These are phyloP conservation scores for Ceriagrion tenellum DNA, from an alignment of 2,888 invertebrate genomes.

Conservation along the genomic window DNA sequence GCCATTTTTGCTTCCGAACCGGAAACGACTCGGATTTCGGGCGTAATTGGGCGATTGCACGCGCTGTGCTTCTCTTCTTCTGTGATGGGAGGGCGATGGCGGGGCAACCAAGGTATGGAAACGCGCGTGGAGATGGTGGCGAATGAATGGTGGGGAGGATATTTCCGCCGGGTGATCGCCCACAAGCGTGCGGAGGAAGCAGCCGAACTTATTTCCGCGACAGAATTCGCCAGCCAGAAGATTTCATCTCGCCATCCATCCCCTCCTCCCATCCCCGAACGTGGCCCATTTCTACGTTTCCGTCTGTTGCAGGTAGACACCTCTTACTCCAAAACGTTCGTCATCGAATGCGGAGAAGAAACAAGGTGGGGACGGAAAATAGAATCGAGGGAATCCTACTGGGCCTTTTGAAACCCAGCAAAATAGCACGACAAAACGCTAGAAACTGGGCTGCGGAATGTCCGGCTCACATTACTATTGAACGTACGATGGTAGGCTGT, in stretches of 20 bases:
- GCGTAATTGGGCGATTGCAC: neutral
- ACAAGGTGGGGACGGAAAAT: too few relatives aligned
- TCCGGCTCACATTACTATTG: too few relatives aligned
- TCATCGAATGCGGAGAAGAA: neutral
- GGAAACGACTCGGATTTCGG: slow-evolving; percentile 4
- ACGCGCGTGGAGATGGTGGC: neutral
- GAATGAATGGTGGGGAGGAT: slow-evolving; percentile 8
- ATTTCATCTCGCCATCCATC: neutral
- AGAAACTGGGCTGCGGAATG: too few relatives aligned
- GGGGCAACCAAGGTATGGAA: neutral
- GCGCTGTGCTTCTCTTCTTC: neutral
- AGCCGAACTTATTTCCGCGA: neutral
- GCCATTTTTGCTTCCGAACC: neutral
- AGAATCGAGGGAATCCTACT: too few relatives aligned
- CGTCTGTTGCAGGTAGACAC: neutral
- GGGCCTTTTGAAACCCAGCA: too few relatives aligned
- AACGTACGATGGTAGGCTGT: too few relatives aligned
- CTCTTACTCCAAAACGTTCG: neutral
- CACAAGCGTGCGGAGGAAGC: neutral
- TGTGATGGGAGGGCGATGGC: neutral
- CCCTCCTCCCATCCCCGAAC: neutral
- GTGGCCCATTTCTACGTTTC: neutral
- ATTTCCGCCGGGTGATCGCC: neutral
- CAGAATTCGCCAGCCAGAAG: neutral
- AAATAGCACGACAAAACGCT: too few relatives aligned